phyloP scores from a whole-genome alignment of 2,113 vertebrate genomes.

The Saguinus midas region DNA sequence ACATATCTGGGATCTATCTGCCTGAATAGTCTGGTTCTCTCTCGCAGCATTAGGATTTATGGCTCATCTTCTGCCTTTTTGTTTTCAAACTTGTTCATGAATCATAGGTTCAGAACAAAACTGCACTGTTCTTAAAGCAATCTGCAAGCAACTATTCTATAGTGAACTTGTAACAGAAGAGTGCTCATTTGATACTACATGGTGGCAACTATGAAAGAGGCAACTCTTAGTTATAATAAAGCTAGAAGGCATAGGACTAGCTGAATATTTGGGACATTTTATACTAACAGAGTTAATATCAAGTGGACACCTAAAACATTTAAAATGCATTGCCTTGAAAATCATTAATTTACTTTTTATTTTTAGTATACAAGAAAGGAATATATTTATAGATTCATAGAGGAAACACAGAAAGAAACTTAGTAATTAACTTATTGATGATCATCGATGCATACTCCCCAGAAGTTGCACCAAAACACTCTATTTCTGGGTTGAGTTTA shows the following conservation, averaged over 20 bases:
- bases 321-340: slow-evolving; percentile 10
- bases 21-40: neutral
- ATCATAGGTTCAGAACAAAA: slow-evolving; percentile 23
- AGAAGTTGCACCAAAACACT: neutral
- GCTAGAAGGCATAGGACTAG: neutral
- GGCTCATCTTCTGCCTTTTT: slow-evolving; percentile 19
- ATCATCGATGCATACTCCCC: neutral
- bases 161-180: neutral
- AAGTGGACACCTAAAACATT: neutral
- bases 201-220: neutral
- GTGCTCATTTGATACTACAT: neutral
- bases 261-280: neutral
- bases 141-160: neutral
- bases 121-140: neutral
- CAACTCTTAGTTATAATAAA: neutral
- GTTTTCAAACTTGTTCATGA: neutral
- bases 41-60: neutral
- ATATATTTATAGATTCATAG: neutral
- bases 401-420: neutral
- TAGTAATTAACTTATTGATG: neutral
- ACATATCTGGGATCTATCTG: neutral
- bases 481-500: neutral
- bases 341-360: neutral
- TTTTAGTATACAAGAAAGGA: neutral
- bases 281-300: neutral